A percentile compares a stretch with the other conserved stretches of the same genome.
phyloP scores from a whole-genome alignment of 1,140 invertebrate species.

The Trachymyrmex cornetzi region DNA sequence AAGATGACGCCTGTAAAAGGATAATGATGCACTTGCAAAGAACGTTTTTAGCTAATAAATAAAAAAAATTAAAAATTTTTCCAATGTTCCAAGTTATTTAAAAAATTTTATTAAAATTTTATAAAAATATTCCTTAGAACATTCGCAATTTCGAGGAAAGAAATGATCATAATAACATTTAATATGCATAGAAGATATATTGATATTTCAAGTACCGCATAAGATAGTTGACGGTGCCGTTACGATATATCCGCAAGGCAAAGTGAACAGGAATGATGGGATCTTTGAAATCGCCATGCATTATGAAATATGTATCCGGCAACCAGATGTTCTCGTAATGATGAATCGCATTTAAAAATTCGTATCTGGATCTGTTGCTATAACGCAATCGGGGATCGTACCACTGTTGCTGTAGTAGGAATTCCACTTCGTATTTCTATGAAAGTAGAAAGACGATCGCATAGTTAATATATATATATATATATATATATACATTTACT shows the following conservation, averaged over 20 bases:
- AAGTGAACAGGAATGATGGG: conserved; percentile 96
- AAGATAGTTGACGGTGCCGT: conserved; percentile 96
- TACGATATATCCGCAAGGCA: conserved; percentile 95
- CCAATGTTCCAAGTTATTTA: neutral
- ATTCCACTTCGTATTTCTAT: conserved; percentile 98
- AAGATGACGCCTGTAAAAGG: conserved; percentile 91
- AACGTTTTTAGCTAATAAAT: neutral
- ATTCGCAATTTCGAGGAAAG: neutral
- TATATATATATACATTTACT: no score
- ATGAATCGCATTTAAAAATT: conserved; percentile 96
- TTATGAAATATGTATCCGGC: conserved; percentile 97
- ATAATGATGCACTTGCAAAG: neutral
- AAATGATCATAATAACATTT: neutral
- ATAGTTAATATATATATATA: neutral
- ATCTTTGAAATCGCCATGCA: conserved; percentile 97
- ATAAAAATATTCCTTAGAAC: neutral
- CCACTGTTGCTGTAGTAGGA: conserved; percentile 96
- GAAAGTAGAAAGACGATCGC: conserved; percentile 42
- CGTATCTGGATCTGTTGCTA: conserved; percentile 94
- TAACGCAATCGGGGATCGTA: conserved; percentile 94
- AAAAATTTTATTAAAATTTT: neutral
- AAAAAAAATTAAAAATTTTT: neutral
- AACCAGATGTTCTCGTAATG: conserved; percentile 96
- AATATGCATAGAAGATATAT: conserved; percentile 8
- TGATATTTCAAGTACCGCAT: conserved; percentile 90